These are phyloP conservation scores for Bedellia somnulentella DNA, from an alignment of 2,888 invertebrate species.

Conservation along the genomic window DNA sequence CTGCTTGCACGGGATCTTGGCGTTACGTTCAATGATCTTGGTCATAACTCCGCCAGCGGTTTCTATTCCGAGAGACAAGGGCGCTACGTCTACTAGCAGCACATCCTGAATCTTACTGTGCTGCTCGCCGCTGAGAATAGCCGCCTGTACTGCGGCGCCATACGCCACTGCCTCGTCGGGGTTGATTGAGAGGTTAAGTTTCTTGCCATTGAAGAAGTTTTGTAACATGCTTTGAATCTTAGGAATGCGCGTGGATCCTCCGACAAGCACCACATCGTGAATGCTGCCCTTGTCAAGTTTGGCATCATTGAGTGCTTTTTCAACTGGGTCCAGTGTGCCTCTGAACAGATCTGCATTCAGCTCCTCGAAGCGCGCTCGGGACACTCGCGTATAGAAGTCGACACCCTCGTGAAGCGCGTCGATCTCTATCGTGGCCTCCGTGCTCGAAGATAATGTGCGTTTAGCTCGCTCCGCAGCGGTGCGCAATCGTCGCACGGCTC, in stretches of 20 bases:
- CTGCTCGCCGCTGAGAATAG: constrained; percentile 72
- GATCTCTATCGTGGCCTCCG: constrained; percentile 74
- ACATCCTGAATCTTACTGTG: constrained; percentile 74
- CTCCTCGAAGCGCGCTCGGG: constrained; percentile 76
- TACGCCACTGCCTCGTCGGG: constrained; percentile 83
- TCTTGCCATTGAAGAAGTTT: constrained; percentile 75
- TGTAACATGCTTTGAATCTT: constrained; percentile 75
- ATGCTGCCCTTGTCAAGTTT: constrained; percentile 76
- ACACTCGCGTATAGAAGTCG: constrained; percentile 69
- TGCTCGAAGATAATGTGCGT: constrained; percentile 74
- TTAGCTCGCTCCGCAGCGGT: constrained; percentile 80
- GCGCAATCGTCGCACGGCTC: constrained; percentile 70
- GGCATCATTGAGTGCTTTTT: constrained; percentile 76
- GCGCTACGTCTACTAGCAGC: constrained; percentile 60
- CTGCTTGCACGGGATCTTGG: constrained; percentile 72
- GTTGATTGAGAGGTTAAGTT: constrained; percentile 73
- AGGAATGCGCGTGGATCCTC: constrained; percentile 79
- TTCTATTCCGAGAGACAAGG: constrained; percentile 74
- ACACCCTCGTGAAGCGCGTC: constrained; percentile 74
- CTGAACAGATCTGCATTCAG: constrained; percentile 73
- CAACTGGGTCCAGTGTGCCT: constrained; percentile 74
- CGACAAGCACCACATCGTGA: constrained; percentile 79
- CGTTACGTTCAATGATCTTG: constrained; percentile 72
- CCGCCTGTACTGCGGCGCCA: constrained; percentile 75
- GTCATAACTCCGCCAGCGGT: constrained; percentile 80